Base-by-base conservation (phyloP, 2,113 vertebrate species). In the Gobio gobio region DNA sequence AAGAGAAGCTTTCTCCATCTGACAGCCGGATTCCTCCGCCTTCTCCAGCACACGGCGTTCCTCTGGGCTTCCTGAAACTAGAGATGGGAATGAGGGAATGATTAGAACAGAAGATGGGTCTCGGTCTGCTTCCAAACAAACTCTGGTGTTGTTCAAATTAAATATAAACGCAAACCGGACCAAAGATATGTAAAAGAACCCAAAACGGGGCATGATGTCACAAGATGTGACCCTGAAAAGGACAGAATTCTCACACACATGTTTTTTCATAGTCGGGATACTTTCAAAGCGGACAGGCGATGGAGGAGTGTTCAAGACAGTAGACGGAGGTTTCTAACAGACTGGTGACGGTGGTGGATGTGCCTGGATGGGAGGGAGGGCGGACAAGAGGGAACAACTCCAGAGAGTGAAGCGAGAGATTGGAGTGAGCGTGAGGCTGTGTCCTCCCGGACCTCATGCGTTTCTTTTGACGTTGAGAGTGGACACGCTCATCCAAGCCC, bases 1-100 rank as follows among this genome's bases (percentile, higher is more conserved):
- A 13, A 89, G 91, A 2, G 89, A 54, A 0, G 81, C 5, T 18
- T 90, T 88, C 1, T 96, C 94, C 2, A 93, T 93, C 74, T 95
- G 94, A 29, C 96, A 92, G 0, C 97, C 97, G 0, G 95, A 98
- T 94, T 94, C 95, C 84, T 98, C 93, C 0, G 98, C 98, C 6
- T 97, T 96, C 86, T 97, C 96, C 8, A 97, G 91, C 82, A 97
- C 95, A n/a, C 96, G 86, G 2, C 97, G 94, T 90, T 99, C 98
- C 89, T 98, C 97, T 0, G 89, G 89, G 63, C 92, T 97, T 59
- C 96, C 98, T 99, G 90, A 29, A 29, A 29, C 29, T 29, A 29
- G 29, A 29, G 29, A 29, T 29, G 29, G n/a, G n/a, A n/a, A n/a
- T n/a, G n/a, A n/a, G n/a, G n/a, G n/a, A n/a, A 29, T 29, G 29